Evolutionary conservation across 1,140 invertebrate genomes (phyloP), one percentile per base, ranked within the genome.

Genomic region (Matsumurasca onukii): DNA sequence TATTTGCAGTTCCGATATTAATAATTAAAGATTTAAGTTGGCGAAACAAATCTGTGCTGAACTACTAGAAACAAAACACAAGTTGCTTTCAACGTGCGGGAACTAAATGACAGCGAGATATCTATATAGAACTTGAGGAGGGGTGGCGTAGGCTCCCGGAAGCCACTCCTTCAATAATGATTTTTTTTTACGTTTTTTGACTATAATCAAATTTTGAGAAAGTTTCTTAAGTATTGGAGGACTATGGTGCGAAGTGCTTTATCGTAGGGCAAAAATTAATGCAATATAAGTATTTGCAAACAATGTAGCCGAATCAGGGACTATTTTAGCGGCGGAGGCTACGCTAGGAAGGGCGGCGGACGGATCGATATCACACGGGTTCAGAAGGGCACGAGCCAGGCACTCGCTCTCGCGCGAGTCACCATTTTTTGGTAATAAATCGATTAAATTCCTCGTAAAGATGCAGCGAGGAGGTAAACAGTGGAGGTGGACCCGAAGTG

Each of bases 41-140:
- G 57, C 67, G 62, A 68, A 68, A 68, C 45, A 71, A 74, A 73
- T 70, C 70, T 71, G 73, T 73, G 73, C 70, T 72, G 71, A 73
- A 74, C 73, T 74, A 72, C 73, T 73, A 72, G 69, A 73, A 74
- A 74, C 71, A 73, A 72, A 74, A 74, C 71, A 74, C 73, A 74
- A 74, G 73, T 72, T 82, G 81, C 77, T 79, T 12, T 79, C 79
- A 81, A 81, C 78, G 81, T 83, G 81, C 82, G 80, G 79, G 80
- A 83, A 82, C 82, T 82, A 83, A 83, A 83, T 81, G 82, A 80
- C 76, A 77, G 76, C 55, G 24, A 24, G 55, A 5, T 59, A 59
- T 59, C 22, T 70, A 69, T 71, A 70, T 76, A 74, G 75, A 76
- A 74, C 75, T 45, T 73, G 71, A 79, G 76, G 77, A 77, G 77